Base-by-base conservation (phyloP, 1,140 invertebrate genomes). In the Diploscapter pachys region DNA sequence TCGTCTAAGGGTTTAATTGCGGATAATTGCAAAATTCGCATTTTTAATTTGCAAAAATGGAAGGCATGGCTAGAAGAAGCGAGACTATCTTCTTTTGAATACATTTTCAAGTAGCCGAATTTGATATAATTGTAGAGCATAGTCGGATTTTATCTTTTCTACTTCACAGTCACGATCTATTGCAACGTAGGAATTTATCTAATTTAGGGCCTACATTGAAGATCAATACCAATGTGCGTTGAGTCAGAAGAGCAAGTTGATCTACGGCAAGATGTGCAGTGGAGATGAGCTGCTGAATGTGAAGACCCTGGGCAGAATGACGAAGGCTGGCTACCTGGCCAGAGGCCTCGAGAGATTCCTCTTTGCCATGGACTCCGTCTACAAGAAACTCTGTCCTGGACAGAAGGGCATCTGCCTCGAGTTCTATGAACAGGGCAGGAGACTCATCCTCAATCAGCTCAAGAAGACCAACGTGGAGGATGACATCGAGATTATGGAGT, bases 231-330 rank as follows among this genome's bases (percentile, higher is more conserved):
- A 81, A 63, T 84, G 82, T 70, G 81, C 82, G 13, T 61, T 84
- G 53, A 76, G 62, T 13, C 73, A 79, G 52, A 63, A 73, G 51
- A 81, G 77, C 63, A 80, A 72, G 50, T 68, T 78, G 54, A 63
- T 71, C 8, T 84, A 81, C 64, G 76, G 82, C 54, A 80, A 83
- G 31, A 81, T 84, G 78, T 84, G 82, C 66, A 79, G 80, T 48
- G 82, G 83, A 49, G 81, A 84, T 55, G 82, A 84, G 56, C 73
- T 80, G 11, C 64, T 84, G n/a, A 73, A 82, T 49, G 74, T 85
- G 53, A 69, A 56, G 48, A 62, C 62, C 54, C 77, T 78, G 13
- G 77, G 82, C 53, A 73, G 80, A 50, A 80, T 85, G 78, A 82
- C 80, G 5, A 80, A 80, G 62, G 77, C 82, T 50, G 82, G 81